phyloP scores from a whole-genome alignment of 2,113 vertebrate species.

The Entelurus aequoreus region DNA sequence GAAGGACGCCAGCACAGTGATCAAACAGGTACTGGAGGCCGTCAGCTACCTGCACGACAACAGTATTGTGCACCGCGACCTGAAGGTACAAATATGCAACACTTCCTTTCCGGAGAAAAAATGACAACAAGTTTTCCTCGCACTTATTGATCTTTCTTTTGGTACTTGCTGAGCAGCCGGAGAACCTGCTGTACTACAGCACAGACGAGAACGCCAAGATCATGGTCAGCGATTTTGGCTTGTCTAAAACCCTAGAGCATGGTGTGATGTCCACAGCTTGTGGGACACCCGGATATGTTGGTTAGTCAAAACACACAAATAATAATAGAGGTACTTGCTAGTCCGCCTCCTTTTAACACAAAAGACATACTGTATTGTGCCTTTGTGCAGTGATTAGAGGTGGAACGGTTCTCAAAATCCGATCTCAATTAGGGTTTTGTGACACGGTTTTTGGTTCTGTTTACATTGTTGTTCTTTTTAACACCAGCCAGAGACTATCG shows the following conservation, averaged over 20 bases:
- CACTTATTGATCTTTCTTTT: not conserved
- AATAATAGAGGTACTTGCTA: not conserved
- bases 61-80: constrained; percentile 87
- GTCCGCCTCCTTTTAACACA: not conserved
- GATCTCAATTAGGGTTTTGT: too few species aligned
- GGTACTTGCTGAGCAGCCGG: constrained; percentile 70
- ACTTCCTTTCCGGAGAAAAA: not conserved
- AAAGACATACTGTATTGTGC: too few species aligned
- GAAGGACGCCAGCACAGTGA: constrained; percentile 86
- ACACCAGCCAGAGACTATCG: too few species aligned
- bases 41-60: constrained; percentile 90
- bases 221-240: constrained; percentile 94
- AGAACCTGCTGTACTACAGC: constrained; percentile 89
- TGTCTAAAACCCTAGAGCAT: constrained; percentile 87
- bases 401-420: too few species aligned
- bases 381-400: too few species aligned
- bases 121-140: not conserved
- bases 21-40: constrained; percentile 86
- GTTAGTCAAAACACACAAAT: constrained; percentile 56
- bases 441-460: too few species aligned
- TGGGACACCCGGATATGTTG: constrained; percentile 91
- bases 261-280: constrained; percentile 93
- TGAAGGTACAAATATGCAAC: constrained; percentile 77
- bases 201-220: constrained; percentile 89
- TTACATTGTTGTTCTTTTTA: too few species aligned